A percentile compares a stretch with the other conserved stretches of the same genome.
Conservation (phyloP, 2,888 invertebrate species). For the Rotaria socialis region DNA sequence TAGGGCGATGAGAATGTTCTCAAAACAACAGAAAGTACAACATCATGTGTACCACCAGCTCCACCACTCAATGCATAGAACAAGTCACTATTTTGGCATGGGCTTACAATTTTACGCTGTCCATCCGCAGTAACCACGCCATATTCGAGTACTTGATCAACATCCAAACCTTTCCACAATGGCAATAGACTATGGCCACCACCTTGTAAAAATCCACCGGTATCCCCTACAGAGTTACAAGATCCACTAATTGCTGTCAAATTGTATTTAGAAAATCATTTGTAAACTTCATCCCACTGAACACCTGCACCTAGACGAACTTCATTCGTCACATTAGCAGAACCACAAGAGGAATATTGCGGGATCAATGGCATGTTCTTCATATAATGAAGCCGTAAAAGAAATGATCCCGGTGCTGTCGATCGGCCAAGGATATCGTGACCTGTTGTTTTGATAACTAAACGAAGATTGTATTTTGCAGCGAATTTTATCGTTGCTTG, state of each 20-base stretch:
- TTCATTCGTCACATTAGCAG: background rate
- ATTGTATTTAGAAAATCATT: constrained; percentile 9
- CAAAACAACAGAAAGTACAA: constrained; percentile 39
- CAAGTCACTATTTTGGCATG: too few species aligned
- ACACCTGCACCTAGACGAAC: constrained; percentile 43
- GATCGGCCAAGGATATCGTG: constrained; percentile 47
- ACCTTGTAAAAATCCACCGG: too few species aligned
- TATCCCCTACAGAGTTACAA: too few species aligned
- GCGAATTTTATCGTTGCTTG: background rate
- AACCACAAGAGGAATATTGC: background rate
- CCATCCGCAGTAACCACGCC: too few species aligned
- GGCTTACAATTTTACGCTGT: too few species aligned
- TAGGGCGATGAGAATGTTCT: background rate
- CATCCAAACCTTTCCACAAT: too few species aligned
- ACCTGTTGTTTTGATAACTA: constrained; percentile 6
- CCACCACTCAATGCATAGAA: too few species aligned
- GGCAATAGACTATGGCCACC: too few species aligned
- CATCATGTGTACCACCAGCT: constrained; percentile 46
- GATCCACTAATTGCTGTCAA: constrained; percentile 49
- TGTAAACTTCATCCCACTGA: constrained; percentile 46
- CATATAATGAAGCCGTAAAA: constrained; percentile 11
- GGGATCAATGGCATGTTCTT: background rate
- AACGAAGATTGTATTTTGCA: background rate
- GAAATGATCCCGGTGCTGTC: constrained; percentile 35
- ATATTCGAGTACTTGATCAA: too few species aligned